Evolutionary conservation across 2,113 vertebrate genomes (phyloP).

Genomic region (Serinus canaria): DNA sequence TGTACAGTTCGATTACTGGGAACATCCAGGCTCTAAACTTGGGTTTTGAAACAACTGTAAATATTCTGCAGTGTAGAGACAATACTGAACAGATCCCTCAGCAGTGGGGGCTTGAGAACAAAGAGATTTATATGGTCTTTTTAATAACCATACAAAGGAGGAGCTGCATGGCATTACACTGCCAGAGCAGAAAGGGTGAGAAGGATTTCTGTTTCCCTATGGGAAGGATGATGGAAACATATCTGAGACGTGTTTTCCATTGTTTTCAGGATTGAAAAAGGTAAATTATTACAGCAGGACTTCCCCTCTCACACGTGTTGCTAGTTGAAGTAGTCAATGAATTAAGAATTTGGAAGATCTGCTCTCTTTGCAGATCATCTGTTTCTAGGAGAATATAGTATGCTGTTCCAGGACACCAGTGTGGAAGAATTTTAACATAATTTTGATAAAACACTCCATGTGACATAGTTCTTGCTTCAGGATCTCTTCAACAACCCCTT

Average conservation of each 20-base stretch:
- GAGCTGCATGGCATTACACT: neutral
- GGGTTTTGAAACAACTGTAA: neutral
- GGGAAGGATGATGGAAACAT: neutral
- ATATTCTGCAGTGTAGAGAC: neutral
- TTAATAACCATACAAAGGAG: neutral
- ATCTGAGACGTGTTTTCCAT: neutral
- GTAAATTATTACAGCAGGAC: neutral
- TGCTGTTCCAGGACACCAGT: neutral
- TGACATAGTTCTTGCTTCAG: neutral
- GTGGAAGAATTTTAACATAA: neutral
- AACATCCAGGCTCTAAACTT: neutral
- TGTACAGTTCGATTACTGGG: neutral
- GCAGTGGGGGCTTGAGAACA: neutral
- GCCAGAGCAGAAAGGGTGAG: neutral
- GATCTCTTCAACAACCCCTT: neutral
- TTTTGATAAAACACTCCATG: neutral
- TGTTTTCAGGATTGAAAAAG: neutral
- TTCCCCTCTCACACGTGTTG: neutral
- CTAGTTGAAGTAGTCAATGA: neutral
- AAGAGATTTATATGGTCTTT: neutral
- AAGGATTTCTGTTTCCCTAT: neutral
- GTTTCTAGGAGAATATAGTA: neutral
- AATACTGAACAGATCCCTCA: neutral
- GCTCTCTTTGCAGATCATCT: neutral
- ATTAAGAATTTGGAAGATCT: neutral